Evolutionary conservation across 1,140 invertebrate species (phyloP), one percentile per base, ranked within the genome.

Genomic region (Bombus turneri): DNA sequence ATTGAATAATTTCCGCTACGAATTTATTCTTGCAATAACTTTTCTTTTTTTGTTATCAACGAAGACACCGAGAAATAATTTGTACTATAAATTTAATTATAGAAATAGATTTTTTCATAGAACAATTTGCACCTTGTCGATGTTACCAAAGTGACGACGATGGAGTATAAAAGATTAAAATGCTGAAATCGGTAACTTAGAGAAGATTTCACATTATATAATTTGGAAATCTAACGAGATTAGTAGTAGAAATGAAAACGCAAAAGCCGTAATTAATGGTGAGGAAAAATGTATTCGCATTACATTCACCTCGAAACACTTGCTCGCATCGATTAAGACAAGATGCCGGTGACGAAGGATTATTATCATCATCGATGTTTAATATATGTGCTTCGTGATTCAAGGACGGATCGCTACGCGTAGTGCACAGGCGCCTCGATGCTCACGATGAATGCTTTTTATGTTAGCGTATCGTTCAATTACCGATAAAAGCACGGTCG

Each of bases 211-310:
- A 15, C 31, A 1, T 31, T 8, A 5, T 3, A 9, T 3, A 12
- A 37, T 71, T 10, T 39, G 22, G 18, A 71, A 71, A 39, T 39
- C 2, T 37, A 28, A 37, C 8, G 34, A 28, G 15, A 15, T 3
- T 25, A 12, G 3, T 10, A 34, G 25, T n/a, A 41, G 37, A n/a
- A 39, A 41, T n/a, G 13, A 41, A 72, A 72, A 72, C 28, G 25
- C 12, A 28, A 62, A 4, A 62, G 31, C 4, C 47, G 10, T 75
- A 25, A 34, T 2, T 0, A 13, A 39, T 43, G 18, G 34, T 53
- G 72, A 83, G 15, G 72, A 75, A 75, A 83, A 53, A 22, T 75
- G 41, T 28, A 6, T 39, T n/a, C 10, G 59, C 5, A 75, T 82
- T 75, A 25, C 41, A 25, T 62, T 3, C 12, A 12, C 9, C 31